phyloP scores from a whole-genome alignment of 2,113 vertebrate genomes.

The Calonectris borealis region DNA sequence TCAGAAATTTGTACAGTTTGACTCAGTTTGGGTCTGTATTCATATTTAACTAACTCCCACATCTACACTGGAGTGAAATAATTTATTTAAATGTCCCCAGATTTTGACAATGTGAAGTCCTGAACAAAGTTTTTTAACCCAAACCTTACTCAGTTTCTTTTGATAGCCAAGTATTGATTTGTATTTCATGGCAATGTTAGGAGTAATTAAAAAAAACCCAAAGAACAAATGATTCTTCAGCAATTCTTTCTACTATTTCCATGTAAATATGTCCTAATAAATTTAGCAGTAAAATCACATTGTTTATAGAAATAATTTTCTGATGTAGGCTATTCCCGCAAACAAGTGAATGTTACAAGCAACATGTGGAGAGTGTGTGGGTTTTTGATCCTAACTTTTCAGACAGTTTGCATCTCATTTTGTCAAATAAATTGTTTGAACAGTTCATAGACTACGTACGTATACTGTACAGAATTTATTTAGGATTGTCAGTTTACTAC shows the following conservation, averaged over 20 bases:
- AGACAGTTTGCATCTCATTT: background rate
- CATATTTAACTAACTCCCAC: background rate
- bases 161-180: background rate
- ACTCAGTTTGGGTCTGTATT: background rate
- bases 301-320: background rate
- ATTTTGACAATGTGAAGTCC: background rate
- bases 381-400: background rate
- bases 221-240: background rate
- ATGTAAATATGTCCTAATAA: background rate
- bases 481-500: background rate
- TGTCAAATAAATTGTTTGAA: background rate
- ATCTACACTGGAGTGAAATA: background rate
- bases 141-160: background rate
- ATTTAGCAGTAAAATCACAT: background rate
- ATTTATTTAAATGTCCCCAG: background rate
- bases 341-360: background rate
- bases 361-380: background rate
- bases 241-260: background rate
- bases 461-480: background rate
- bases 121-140: background rate
- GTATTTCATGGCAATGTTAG: background rate
- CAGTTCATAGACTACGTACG: background rate
- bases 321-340: background rate
- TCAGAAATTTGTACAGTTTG: background rate
- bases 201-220: background rate